Evolutionary conservation across 1,140 invertebrate species (phyloP).

Genomic region (Drosophila prosaltans): DNA sequence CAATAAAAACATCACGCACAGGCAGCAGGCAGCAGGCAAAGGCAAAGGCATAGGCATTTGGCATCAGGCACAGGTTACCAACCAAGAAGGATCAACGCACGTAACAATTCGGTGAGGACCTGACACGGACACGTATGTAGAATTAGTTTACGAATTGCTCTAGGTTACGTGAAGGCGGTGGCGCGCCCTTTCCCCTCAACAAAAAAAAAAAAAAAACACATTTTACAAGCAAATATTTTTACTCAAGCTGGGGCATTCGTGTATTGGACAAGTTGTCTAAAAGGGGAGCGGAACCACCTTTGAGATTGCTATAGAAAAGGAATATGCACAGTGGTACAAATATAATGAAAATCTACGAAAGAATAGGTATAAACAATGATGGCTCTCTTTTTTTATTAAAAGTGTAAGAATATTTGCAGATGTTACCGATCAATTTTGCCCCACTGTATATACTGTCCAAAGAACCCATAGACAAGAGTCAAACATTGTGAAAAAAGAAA

Average conservation of each 20-base stretch:
- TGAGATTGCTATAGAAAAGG: neutral
- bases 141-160: constrained; percentile 81
- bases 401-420: too few relatives aligned
- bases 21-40: constrained; percentile 12
- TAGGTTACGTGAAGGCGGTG: constrained; percentile 59
- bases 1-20: constrained; percentile 71
- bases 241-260: neutral
- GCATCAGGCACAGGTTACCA: neutral
- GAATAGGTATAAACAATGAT: too few relatives aligned
- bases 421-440: neutral
- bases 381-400: too few relatives aligned
- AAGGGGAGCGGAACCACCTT: neutral
- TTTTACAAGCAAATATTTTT: constrained; percentile 76
- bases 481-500: neutral
- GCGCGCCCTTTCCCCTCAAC: too few relatives aligned
- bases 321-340: neutral
- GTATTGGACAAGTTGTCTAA: constrained; percentile 17
- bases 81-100: constrained; percentile 34
- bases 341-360: too few relatives aligned
- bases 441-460: constrained; percentile 35
- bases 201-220: constrained; percentile 33
- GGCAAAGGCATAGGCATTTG: neutral
- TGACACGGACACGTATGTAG: constrained; percentile 79
- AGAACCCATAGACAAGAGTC: constrained; percentile 40
- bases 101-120: constrained; percentile 54